These are phyloP conservation scores for Balearica regulorum DNA, from an alignment of 2,797 vertebrate genomes.

Conservation along the genomic window DNA sequence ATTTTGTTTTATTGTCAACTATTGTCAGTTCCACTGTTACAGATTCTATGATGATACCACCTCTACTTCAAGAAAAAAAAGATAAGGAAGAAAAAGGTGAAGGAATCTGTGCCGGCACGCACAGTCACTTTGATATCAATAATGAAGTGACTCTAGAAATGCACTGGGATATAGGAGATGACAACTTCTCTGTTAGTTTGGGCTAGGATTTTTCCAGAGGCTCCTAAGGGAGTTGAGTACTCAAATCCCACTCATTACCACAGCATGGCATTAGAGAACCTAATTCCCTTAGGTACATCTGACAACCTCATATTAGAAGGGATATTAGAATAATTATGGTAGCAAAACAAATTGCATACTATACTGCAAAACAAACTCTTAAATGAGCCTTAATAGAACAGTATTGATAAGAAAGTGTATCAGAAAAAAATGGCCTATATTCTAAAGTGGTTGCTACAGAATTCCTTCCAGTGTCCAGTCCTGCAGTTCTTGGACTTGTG, in stretches of 20 bases:
- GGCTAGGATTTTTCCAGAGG: background rate
- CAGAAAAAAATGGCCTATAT: background rate
- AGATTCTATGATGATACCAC: background rate
- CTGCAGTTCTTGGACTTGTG: background rate
- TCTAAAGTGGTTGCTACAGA: background rate
- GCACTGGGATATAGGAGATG: background rate
- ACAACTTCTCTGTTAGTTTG: background rate
- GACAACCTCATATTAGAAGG: background rate
- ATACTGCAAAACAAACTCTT: background rate
- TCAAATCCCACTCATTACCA: background rate
- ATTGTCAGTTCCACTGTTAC: background rate
- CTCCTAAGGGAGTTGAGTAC: background rate
- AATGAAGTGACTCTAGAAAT: background rate
- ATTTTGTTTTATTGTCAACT: background rate
- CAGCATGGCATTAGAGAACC: background rate
- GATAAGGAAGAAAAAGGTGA: background rate
- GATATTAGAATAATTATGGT: background rate
- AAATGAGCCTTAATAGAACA: background rate
- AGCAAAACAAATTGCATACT: background rate
- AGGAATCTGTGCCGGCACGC: slow-evolving; percentile 12
- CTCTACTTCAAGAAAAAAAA: background rate
- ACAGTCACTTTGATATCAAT: background rate
- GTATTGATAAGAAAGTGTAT: background rate
- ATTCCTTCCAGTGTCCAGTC: background rate
- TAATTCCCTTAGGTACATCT: background rate